These are phyloP conservation scores for Pseudochirops corinnae DNA, from an alignment of 2,797 vertebrate species.

Conservation along the genomic window DNA sequence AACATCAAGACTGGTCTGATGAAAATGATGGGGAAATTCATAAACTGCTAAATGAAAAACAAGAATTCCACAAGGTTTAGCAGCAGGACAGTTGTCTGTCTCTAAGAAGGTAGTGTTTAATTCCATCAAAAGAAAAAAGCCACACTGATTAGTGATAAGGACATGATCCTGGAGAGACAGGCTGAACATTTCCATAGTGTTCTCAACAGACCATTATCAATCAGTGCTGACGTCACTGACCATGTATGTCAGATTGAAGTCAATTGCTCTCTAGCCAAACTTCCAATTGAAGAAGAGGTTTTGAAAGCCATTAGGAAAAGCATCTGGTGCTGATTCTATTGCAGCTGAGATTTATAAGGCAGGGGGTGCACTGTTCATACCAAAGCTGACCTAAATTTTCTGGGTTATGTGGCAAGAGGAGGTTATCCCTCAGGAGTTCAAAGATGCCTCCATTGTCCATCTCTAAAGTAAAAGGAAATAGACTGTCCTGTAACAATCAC, in stretches of 20 bases:
- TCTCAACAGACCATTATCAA: neutral
- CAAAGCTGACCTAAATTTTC: neutral
- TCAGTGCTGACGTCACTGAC: neutral
- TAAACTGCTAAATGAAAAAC: neutral
- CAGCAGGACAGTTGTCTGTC: neutral
- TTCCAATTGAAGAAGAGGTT: neutral
- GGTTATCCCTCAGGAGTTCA: neutral
- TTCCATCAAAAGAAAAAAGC: neutral
- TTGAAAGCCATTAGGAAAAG: neutral
- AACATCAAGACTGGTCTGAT: neutral
- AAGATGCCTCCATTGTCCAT: neutral
- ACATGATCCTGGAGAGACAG: neutral
- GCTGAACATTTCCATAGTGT: neutral
- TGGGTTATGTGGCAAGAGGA: neutral
- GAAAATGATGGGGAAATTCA: neutral
- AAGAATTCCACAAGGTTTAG: neutral
- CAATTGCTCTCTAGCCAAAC: neutral
- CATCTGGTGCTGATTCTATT: neutral
- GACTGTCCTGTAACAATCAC: neutral
- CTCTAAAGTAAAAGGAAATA: neutral
- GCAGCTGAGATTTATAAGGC: neutral
- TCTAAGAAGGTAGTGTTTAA: neutral
- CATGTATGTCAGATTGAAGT: neutral
- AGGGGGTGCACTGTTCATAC: neutral
- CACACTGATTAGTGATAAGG: neutral